Percentiles rank a stretch among this genome's conserved stretches.
Conservation (phyloP, 1,140 invertebrate species). For the Drosophila dunni region DNA sequence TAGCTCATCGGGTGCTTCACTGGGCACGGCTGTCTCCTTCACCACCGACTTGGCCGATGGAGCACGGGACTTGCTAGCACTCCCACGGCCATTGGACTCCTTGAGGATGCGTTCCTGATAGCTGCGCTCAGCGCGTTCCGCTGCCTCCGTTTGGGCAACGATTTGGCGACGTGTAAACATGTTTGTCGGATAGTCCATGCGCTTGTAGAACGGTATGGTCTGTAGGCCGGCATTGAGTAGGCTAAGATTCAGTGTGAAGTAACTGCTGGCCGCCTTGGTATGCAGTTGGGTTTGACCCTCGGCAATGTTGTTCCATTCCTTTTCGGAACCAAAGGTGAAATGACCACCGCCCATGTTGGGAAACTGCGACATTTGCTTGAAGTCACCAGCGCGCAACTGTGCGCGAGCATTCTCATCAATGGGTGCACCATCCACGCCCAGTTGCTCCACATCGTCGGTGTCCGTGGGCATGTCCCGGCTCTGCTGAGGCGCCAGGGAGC, state of each 20-base stretch:
- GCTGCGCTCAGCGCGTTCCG: slow-evolving; percentile 62
- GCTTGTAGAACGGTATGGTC: slow-evolving; percentile 81
- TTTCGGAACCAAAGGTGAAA: slow-evolving; percentile 75
- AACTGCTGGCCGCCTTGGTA: slow-evolving; percentile 60
- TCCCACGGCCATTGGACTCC: slow-evolving; percentile 44
- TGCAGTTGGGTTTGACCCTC: slow-evolving; percentile 60
- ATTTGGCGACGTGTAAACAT: slow-evolving; percentile 72
- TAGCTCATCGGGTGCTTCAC: slow-evolving; percentile 62
- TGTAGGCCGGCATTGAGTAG: slow-evolving; percentile 69
- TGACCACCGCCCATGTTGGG: slow-evolving; percentile 71
- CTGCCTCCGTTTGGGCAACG: slow-evolving; percentile 62
- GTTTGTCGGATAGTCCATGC: slow-evolving; percentile 71
- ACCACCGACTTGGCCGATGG: slow-evolving; percentile 47
- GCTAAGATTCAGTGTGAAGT: slow-evolving; percentile 73
- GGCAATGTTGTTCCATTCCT: slow-evolving; percentile 68
- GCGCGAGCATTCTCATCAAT: slow-evolving; percentile 69
- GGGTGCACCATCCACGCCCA: slow-evolving; percentile 48
- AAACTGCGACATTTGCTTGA: slow-evolving; percentile 66
- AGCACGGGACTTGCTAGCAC: slow-evolving; percentile 37
- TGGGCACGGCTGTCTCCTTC: background rate
- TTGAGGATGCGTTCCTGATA: slow-evolving; percentile 66
- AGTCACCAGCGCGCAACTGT: slow-evolving; percentile 73
- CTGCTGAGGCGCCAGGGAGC: slow-evolving; percentile 54
- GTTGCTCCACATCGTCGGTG: slow-evolving; percentile 53
- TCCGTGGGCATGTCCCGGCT: slow-evolving; percentile 63